These are phyloP conservation scores for Chorisops tibialis DNA, from an alignment of 2,888 invertebrate species.

Conservation along the genomic window DNA sequence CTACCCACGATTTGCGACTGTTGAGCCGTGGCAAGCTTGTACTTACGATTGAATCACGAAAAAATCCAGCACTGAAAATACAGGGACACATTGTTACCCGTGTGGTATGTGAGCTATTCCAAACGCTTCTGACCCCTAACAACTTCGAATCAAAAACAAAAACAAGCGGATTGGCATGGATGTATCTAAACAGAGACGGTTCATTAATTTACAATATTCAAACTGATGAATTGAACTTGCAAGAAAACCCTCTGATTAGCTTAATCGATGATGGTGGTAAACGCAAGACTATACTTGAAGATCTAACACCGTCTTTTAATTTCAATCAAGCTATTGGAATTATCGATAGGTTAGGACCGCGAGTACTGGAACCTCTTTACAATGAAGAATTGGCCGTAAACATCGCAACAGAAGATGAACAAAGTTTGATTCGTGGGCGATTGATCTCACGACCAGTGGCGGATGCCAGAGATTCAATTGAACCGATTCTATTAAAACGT, in stretches of 20 bases:
- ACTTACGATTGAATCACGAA: constrained; percentile 67
- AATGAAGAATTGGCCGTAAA: constrained; percentile 76
- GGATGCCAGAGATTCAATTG: constrained; percentile 68
- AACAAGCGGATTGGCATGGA: constrained; percentile 70
- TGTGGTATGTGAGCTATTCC: constrained; percentile 77
- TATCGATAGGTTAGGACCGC: constrained; percentile 71
- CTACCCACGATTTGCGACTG: constrained; percentile 70
- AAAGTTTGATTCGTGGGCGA: constrained; percentile 63
- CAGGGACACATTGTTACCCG: constrained; percentile 71
- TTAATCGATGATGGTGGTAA: constrained; percentile 71
- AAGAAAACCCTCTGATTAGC: constrained; percentile 64
- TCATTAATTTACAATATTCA: constrained; percentile 74
- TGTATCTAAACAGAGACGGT: constrained; percentile 75
- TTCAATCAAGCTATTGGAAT: constrained; percentile 69
- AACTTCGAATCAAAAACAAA: constrained; percentile 51
- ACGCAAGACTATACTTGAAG: constrained; percentile 70
- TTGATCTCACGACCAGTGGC: constrained; percentile 67
- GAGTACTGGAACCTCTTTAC: constrained; percentile 78
- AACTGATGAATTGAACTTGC: constrained; percentile 61
- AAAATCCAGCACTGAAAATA: constrained; percentile 62
- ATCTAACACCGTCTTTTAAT: constrained; percentile 61
- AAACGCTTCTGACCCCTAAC: constrained; percentile 63
- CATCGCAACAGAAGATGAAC: constrained; percentile 61
- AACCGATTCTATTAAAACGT: constrained; percentile 65
- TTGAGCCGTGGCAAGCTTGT: constrained; percentile 73